Conservation (phyloP, 2,888 invertebrate genomes). For the Drosophila hamatofila region DNA sequence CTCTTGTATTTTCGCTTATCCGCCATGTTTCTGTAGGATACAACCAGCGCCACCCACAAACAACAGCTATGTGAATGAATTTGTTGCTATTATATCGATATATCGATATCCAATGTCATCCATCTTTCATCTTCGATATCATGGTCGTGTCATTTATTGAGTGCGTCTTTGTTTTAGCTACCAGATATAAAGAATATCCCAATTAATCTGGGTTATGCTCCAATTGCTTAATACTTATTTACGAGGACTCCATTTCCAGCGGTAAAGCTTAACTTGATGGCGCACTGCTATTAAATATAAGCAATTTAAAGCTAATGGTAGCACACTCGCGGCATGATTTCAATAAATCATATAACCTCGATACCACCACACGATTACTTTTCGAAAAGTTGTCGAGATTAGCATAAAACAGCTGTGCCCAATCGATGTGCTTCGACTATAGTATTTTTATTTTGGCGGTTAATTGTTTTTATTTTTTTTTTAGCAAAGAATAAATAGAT, state of each 20-base stretch:
- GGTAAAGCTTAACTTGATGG: not conserved
- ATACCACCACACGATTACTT: not conserved
- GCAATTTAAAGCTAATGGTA: not conserved
- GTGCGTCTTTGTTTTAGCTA: not conserved
- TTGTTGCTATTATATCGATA: conserved; percentile 24
- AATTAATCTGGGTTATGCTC: not conserved
- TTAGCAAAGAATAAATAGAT: no score
- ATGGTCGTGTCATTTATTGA: not conserved
- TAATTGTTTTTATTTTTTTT: not conserved
- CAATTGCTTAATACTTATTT: not conserved
- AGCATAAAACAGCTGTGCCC: not conserved
- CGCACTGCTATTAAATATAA: not conserved
- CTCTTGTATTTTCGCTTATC: conserved; percentile 83
- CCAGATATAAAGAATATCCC: not conserved
- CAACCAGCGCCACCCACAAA: conserved; percentile 23
- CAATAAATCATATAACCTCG: not conserved
- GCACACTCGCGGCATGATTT: not conserved
- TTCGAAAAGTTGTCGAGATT: not conserved
- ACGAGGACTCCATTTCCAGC: not conserved
- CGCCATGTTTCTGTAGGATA: conserved; percentile 65
- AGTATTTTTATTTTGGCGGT: not conserved
- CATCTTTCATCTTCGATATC: conserved; percentile 6
- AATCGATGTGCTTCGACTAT: not conserved
- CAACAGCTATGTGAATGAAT: conserved; percentile 9
- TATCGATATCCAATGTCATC: conserved; percentile 15